These are phyloP conservation scores for Oithona nana DNA, from an alignment of 2,888 invertebrate species.

Conservation along the genomic window DNA sequence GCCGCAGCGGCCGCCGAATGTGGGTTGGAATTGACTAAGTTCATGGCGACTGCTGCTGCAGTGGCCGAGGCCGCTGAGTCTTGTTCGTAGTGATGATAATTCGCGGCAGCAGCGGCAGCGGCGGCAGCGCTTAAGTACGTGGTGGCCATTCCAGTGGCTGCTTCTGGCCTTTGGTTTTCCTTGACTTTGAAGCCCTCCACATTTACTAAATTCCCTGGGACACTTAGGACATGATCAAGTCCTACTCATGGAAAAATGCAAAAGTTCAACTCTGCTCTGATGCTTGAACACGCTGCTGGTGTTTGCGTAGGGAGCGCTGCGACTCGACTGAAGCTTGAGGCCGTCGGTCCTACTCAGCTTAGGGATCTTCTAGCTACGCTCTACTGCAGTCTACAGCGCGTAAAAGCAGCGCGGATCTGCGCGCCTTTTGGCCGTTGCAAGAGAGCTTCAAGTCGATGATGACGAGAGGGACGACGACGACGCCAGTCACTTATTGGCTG, in stretches of 20 bases:
- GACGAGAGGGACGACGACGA: too few relatives aligned
- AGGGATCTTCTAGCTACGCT: too few relatives aligned
- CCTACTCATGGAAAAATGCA: too few relatives aligned
- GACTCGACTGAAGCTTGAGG: background rate
- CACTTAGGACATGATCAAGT: too few relatives aligned
- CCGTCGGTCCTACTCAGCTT: background rate
- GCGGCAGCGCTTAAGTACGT: conserved; percentile 6
- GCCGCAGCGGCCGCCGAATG: background rate
- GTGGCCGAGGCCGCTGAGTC: background rate
- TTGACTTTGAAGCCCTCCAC: background rate
- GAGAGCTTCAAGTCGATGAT: background rate
- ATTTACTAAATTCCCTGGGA: too few relatives aligned
- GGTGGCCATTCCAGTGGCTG: background rate
- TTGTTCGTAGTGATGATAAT: background rate
- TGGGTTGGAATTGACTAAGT: background rate
- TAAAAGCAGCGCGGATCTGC: background rate
- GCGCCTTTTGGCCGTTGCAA: background rate
- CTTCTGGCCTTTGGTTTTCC: background rate
- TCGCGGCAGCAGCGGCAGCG: background rate
- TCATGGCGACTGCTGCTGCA: conserved; percentile 6
- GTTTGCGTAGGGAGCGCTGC: background rate
- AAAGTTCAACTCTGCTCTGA: background rate
- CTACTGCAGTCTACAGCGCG: background rate
- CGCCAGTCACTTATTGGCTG: background rate
- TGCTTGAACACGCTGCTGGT: too few relatives aligned